Evolutionary conservation across 2,797 vertebrate genomes (phyloP), one percentile per base, ranked within the genome.

Genomic region (Sebastes trivittatus): DNA sequence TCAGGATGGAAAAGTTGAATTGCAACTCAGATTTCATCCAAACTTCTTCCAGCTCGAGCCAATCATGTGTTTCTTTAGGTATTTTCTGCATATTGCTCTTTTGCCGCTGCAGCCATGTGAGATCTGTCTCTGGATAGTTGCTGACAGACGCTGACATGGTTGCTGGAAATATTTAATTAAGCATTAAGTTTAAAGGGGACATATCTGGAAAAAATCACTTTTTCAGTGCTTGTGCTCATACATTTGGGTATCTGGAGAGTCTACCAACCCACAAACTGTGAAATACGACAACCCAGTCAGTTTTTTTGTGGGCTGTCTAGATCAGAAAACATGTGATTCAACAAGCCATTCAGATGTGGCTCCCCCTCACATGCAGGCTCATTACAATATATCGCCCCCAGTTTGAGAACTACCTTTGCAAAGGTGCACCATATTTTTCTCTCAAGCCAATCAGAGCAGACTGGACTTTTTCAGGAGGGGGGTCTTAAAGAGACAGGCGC

Each of bases 91-190:
- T 58, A 32, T 46, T 64, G 64, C 11, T 74, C 54, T 56, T 61
- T 11, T 27, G 52, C 69, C 4, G 4, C 79, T 80, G 76, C 56
- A 73, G 58, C 64, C 8, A 5, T 58, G 82, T 78, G 59, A 61
- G 30, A 23, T 68, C 25, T 9, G 46, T 32, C 60, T 77, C n/a
- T 63, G 22, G 27, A 30, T 71, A 36, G 52, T 16, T 14, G 11
- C 13, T 30, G 22, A 66, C 34, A 7, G 52, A 16, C 9, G 11
- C 18, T 30, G 22, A 62, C 34, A 7, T 25, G 11, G 27, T 71
- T 42, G 58, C 38, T 72, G n/a, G 27, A 55, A 56, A n/a, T 22
- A 16, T 71, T 75, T 6, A 58, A 80, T 75, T 78, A 72, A 82
- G 36, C 20, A 34, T 38, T 16, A 56, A 23, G 18, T 25, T 83